Evolutionary conservation across 2,113 vertebrate species (phyloP), one percentile per base, ranked within the genome.

Genomic region (Seriola aureovittata): DNA sequence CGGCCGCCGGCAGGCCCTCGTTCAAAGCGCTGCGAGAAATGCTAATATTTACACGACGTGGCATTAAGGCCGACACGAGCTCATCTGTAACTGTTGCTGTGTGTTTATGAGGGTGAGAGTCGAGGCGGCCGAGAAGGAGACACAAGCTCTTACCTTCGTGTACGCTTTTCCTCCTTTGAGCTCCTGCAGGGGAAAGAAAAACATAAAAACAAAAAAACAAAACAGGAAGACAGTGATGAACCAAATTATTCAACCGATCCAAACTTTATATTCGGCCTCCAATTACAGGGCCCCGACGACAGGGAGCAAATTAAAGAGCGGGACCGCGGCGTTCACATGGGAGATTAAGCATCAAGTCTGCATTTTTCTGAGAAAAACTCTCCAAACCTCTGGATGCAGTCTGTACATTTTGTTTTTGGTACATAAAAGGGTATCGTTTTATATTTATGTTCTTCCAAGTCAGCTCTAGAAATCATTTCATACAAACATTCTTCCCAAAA

Each of bases 81-180:
- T 66, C 63, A 59, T 82, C 54, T 44, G 36, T 83, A 42, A 81
- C 25, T 11, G 48, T 38, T 36, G 21, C 38, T 38, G 32, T 25
- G 68, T 72, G 75, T 82, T 88, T 71, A 65, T 57, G 48, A 34
- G 25, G 0, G n/a, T 11, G 75, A 54, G 62, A 44, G 66, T 10
- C 23, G 34, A 66, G 66, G 12, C 29, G 11, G 4, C 13, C 3
- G 57, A 59, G 57, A 71, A 19, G 42, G 25, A 74, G 66, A 54
- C 52, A 25, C 68, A 1, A 59, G 55, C 73, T 87, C 96, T 96
- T 97, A 99, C 98, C 98, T 99, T 99, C 78, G 96, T 96, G 86
- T 96, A 99, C 2, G 98, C 91, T 93, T 99, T 99, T 91, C 98
- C 98, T 76, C 98, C 98, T 95, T 99, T 99, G 89, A 99, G 96